These are phyloP conservation scores for Myotis vivesi DNA, from an alignment of 2,797 vertebrate species.

Conservation along the genomic window DNA sequence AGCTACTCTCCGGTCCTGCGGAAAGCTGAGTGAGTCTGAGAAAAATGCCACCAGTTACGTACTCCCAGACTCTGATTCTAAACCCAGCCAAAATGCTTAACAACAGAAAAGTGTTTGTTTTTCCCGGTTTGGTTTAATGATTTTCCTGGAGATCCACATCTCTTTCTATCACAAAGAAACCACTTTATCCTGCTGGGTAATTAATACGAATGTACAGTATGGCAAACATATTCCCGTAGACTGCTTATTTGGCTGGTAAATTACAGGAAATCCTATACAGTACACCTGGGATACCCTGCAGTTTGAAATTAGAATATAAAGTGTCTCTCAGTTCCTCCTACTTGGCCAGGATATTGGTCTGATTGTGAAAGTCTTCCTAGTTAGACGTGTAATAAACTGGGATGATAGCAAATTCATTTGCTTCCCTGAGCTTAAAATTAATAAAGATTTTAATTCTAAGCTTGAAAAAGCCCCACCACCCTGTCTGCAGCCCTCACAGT, in stretches of 20 bases:
- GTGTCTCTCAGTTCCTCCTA: conserved; percentile 80
- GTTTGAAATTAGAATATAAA: conserved; percentile 86
- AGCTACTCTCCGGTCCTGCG: background rate
- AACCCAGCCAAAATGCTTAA: conserved; percentile 69
- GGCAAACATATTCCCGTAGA: conserved; percentile 84
- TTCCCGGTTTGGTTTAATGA: conserved; percentile 75
- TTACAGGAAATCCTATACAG: conserved; percentile 87
- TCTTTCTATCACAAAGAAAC: conserved; percentile 85
- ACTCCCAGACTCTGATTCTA: conserved; percentile 40
- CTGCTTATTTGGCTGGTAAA: conserved; percentile 87
- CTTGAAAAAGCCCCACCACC: conserved; percentile 40
- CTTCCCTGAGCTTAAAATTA: conserved; percentile 73
- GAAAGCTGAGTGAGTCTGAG: conserved; percentile 12
- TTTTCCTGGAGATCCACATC: conserved; percentile 81
- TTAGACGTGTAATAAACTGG: conserved; percentile 74
- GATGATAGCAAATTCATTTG: conserved; percentile 69
- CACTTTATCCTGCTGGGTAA: conserved; percentile 87
- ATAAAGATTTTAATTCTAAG: conserved; percentile 76
- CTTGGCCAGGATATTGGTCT: conserved; percentile 78
- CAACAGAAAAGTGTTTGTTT: conserved; percentile 74
- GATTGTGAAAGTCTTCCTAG: conserved; percentile 75
- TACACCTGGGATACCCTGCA: conserved; percentile 85
- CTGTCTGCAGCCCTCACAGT: conserved; percentile 64
- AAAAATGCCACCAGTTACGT: conserved; percentile 63
- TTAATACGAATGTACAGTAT: conserved; percentile 84